phyloP scores from a whole-genome alignment of 2,888 invertebrate species.

The Rhimphoctona megacephalus region DNA sequence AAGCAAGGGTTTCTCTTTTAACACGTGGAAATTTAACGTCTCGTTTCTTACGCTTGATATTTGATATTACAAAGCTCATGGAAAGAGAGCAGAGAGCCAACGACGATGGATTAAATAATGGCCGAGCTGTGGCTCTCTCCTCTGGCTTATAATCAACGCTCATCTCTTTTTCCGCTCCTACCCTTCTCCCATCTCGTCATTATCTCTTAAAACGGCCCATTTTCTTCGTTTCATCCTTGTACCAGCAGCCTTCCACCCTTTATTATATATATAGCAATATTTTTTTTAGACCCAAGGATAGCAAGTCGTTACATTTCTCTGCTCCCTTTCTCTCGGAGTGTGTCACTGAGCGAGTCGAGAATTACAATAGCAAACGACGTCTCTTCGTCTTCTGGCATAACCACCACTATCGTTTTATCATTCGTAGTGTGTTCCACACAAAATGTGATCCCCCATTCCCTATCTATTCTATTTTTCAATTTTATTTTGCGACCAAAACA shows the following conservation, averaged over 20 bases:
- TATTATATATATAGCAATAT: background rate
- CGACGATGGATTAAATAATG: conserved; percentile 55
- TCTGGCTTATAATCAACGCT: conserved; percentile 55
- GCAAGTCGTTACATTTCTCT: conserved; percentile 16
- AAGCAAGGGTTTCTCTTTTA: background rate
- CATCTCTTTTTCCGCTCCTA: background rate
- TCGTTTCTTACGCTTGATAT: conserved; percentile 38
- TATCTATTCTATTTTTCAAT: background rate
- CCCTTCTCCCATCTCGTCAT: background rate
- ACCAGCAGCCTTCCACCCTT: background rate
- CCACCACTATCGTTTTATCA: background rate
- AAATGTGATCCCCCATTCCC: conserved; percentile 6
- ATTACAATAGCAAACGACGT: conserved; percentile 47
- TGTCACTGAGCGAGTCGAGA: background rate
- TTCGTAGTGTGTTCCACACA: background rate
- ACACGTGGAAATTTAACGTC: conserved; percentile 22
- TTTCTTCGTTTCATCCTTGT: background rate
- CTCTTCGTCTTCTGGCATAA: conserved; percentile 1
- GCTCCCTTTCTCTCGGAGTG: background rate
- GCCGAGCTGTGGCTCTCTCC: conserved; percentile 16
- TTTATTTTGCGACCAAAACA: too few species aligned
- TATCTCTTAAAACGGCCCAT: conserved; percentile 26
- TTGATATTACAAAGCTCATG: background rate
- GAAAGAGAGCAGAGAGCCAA: background rate
- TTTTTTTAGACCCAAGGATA: background rate